Evolutionary conservation across 1,140 invertebrate species (phyloP), one percentile per base, ranked within the genome.

Genomic region (Hetaerina americana): DNA sequence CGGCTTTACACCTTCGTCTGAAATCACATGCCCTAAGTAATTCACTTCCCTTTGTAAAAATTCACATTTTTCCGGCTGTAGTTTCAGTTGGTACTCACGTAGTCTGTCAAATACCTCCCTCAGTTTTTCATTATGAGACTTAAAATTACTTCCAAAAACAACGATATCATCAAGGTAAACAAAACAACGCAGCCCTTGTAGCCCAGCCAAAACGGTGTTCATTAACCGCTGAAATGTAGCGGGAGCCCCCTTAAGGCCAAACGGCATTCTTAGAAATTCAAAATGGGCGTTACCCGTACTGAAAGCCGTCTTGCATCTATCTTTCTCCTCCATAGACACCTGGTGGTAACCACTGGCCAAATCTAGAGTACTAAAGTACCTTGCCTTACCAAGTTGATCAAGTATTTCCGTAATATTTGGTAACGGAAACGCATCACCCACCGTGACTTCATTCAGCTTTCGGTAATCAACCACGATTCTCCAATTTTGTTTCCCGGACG

Each of bases 221-320:
- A 81, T 81, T 27, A 77, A 71, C 31, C 76, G 29, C 26, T 76
- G 75, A 71, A 79, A 79, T 2, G 73, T 76, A 12, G 73, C 72
- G n/a, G n/a, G n/a, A n/a, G n/a, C n/a, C n/a, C n/a, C n/a, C n/a
- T n/a, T n/a, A n/a, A n/a, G n/a, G n/a, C 31, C 31, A 18, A 0
- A 77, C 77, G 25, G 76, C 75, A 68, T 76, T 78, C 69, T 77
- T 18, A 68, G 26, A 68, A 78, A 83, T 73, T 82, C 77, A 69
- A 76, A 84, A 67, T 79, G 77, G 3, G 79, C 78, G 22, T 75
- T 69, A 40, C 77, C 75, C 0, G 77, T 79, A 2, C 73, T 76
- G 66, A 84, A 84, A n/a, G 81, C 82, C 5, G 84, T 84, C 77
- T 85, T 85, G 24, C 76, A n/a, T n/a, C n/a, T 68, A 24, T 80